Base-by-base conservation (phyloP, 2,888 invertebrate species). In the Spicauda simplicius region DNA sequence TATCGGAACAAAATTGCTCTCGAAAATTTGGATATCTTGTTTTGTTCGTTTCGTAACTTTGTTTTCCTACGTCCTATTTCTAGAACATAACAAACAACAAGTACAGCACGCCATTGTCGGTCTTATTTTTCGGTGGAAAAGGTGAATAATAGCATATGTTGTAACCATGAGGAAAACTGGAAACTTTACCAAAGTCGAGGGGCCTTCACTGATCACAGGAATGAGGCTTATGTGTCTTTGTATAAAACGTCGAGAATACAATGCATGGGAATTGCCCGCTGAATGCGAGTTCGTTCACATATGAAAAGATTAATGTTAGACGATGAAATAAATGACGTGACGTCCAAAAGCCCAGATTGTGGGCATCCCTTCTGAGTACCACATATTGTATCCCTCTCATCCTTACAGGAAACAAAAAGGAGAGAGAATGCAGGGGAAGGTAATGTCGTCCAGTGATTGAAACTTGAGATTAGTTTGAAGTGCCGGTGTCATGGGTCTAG, bases 281-380 rank as follows among this genome's bases (percentile, higher is more conserved):
- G 55, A 66, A 48, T 54, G 54, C 54, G 4, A 19, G 60, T 20
- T 30, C 48, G 60, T 19, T 30, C 48, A 66, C 20, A 55, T 50
- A 60, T 59, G 54, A 65, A 65, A 65, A 67, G 60, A 69, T 64
- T 61, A 67, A 70, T 67, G 70, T 55, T 33, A 53, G 45, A 48
- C 54, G 48, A 69, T 56, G 62, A 67, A 59, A 69, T 59, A 67
- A 70, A 65, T 64, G 67, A 64, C 64, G 57, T 57, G 55, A 67
- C 69, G 67, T 59, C 53, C 67, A 53, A 62, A 54, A 64, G 56
- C 48, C 58, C 69, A 67, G 68, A 72, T 72, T 72, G 64, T 64
- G 70, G 64, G 61, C 60, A 67, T 70, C 62, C 61, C 55, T 64
- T 52, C 41, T 25, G 56, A 67, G 58, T 62, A 58, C 64, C 53